Base-by-base conservation (phyloP, 2,888 invertebrate species). In the Scaptomyza cyrtandrae region DNA sequence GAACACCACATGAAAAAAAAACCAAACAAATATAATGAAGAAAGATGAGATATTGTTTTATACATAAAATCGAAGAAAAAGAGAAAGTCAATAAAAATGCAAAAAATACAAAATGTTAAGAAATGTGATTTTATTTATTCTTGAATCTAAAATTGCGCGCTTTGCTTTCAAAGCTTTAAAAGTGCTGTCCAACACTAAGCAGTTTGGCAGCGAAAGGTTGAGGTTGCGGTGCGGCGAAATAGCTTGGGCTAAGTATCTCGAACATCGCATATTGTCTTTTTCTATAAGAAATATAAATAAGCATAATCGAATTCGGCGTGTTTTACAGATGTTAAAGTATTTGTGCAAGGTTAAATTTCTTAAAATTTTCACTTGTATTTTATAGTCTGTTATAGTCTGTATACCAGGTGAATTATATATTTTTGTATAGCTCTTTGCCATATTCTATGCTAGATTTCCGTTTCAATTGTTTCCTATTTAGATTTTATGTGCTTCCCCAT, bases 81-180 rank as follows among this genome's bases (percentile, higher is more conserved):
- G 58, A 58, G 68, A 73, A 84, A 85, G 68, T 82, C 85, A 82
- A 82, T 82, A 82, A 82, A 82, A 82, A 86, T 69, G 82, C 70
- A 81, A 82, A 82, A 84, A 80, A 86, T 75, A 82, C 50, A 75
- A 84, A 84, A 80, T 65, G 85, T 82, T 86, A 59, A 75, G 27
- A 0, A 10, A 7, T 6, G 24, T 1, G 35, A 16, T 74, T 76
- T 74, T 58, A 48, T 41, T 75, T 27, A 24, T n/a, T 6, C 10
- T 41, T 16, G 1, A 39, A 14, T 41, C 16, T 1, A 10, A 41
- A 14, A 7, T 14, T 4, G 41, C 9, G 41, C 41, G 10, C 16
- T 16, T 16, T 4, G 16, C 3, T 14, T 16, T 9, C 4, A 16
- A 10, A 16, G 2, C 41, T 14, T 14, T 39, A 7, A 2, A 16